Base-by-base conservation (phyloP, 1,140 invertebrate species). In the Lasioglossum baleicum region DNA sequence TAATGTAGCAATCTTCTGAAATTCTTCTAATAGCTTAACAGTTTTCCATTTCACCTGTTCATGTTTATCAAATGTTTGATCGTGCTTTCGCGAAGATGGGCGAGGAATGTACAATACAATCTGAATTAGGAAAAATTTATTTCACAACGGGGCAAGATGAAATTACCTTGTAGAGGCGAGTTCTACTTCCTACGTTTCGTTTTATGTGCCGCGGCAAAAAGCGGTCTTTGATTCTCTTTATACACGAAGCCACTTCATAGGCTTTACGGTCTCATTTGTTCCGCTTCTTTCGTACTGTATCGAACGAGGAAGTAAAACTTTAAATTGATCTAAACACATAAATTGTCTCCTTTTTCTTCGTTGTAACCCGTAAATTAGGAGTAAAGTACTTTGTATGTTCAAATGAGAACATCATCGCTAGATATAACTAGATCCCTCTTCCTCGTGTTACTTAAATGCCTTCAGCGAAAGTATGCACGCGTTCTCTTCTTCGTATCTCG, bases 141-240 rank as follows among this genome's bases (percentile, higher is more conserved):
- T 63, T 35, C 20, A 48, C 6, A 51, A 51, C 8, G 26, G 22
- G 56, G 17, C 64, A 66, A 61, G 67, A 26, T 70, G 42, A 77
- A 70, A 77, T 70, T 76, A 77, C 42, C 66, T 70, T 61, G 66
- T 40, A 63, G 56, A 77, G 42, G 42, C 75, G 35, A 44, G 75
- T 77, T 76, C 66, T 76, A 51, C 66, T 76, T 76, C 75, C 75
- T 70, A 69, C 56, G 67, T 77, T 77, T 70, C 75, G 56, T 77
- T 77, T 77, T 77, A 70, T 44, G 40, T 42, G 75, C 26, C 51
- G 48, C 44, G 56, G 31, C 40, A 77, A 70, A 31, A 70, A 77
- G 66, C 48, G 60, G 75, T 70, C 56, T 58, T 77, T 51, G 56
- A 77, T 31, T 35, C 63, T 75, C 73, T 75, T 75, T 56, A n/a